Evolutionary conservation across 2,888 invertebrate species (phyloP).

Genomic region (Serrognathus titanus): DNA sequence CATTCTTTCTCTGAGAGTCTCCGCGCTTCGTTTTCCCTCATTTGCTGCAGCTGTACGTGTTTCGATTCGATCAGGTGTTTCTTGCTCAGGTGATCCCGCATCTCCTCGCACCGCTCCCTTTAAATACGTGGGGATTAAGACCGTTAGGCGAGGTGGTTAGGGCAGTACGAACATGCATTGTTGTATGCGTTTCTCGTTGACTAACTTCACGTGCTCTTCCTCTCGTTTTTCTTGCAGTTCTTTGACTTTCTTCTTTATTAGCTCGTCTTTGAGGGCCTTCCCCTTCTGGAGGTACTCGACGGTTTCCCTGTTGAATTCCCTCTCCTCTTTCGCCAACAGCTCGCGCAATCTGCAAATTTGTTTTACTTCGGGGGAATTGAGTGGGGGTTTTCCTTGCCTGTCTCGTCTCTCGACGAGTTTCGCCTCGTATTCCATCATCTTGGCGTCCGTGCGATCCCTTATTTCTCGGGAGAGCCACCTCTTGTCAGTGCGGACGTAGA

Average conservation of each 20-base stretch:
- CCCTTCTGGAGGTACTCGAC: slow-evolving; percentile 55
- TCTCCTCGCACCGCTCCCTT: slow-evolving; percentile 47
- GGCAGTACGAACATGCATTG: slow-evolving; percentile 45
- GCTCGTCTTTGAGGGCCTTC: slow-evolving; percentile 50
- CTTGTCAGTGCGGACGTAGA: slow-evolving; percentile 34
- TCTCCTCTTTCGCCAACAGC: slow-evolving; percentile 53
- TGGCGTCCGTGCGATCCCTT: slow-evolving; percentile 35
- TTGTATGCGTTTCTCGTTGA: slow-evolving; percentile 46
- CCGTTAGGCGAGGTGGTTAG: too few relatives aligned
- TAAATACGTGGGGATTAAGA: too few relatives aligned
- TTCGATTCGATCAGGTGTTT: slow-evolving; percentile 54
- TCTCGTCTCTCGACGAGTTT: slow-evolving; percentile 46
- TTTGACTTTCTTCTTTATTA: slow-evolving; percentile 51
- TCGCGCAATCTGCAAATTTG: slow-evolving; percentile 45
- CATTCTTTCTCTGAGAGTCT: slow-evolving; percentile 55
- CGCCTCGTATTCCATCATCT: slow-evolving; percentile 37
- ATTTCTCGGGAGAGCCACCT: slow-evolving; percentile 33
- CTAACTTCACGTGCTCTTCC: slow-evolving; percentile 53
- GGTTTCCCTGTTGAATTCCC: slow-evolving; percentile 53
- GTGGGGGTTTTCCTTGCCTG: slow-evolving; percentile 23
- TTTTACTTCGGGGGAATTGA: too few relatives aligned
- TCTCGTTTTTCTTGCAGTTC: slow-evolving; percentile 52
- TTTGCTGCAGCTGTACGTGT: slow-evolving; percentile 58
- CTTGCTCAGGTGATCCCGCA: slow-evolving; percentile 50
- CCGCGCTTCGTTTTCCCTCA: slow-evolving; percentile 56